phyloP scores from a whole-genome alignment of 2,113 vertebrate species.

The Eolophus roseicapilla region DNA sequence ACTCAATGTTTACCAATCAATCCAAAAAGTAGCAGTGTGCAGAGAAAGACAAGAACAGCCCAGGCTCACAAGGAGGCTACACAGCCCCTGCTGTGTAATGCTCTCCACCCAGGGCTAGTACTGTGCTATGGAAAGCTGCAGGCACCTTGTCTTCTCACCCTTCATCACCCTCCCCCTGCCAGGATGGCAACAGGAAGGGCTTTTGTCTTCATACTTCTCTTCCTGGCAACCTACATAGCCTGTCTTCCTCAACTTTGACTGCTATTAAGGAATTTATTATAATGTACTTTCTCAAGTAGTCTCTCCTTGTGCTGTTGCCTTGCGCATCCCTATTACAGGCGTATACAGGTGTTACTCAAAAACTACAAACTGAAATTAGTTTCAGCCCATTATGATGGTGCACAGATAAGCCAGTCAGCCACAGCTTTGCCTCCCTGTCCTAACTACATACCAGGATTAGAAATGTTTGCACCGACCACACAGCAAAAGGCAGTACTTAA shows the following conservation, averaged over 20 bases:
- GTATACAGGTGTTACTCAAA: background rate
- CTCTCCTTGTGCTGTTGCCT: background rate
- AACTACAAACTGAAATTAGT: background rate
- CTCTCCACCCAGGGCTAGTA: accelerated
- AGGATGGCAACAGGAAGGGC: background rate
- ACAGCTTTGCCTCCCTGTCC: background rate
- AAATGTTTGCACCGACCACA: background rate
- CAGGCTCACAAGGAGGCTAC: background rate
- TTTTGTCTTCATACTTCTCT: background rate
- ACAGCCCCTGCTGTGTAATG: accelerated
- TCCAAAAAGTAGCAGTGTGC: background rate
- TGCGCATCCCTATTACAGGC: accelerated
- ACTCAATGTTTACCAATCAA: background rate
- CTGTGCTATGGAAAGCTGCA: background rate
- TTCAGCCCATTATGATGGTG: background rate
- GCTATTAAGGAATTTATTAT: background rate
- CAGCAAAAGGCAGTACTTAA: background rate
- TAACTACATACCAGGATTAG: accelerated
- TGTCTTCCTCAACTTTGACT: background rate
- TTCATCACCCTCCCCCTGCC: background rate
- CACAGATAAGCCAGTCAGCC: background rate
- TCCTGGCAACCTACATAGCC: background rate
- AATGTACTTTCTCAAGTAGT: background rate
- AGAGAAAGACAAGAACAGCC: background rate
- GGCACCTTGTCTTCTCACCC: background rate